Conservation (phyloP, 92 coral and sea anemone genomes). For the Zoanthus solanderi region DNA sequence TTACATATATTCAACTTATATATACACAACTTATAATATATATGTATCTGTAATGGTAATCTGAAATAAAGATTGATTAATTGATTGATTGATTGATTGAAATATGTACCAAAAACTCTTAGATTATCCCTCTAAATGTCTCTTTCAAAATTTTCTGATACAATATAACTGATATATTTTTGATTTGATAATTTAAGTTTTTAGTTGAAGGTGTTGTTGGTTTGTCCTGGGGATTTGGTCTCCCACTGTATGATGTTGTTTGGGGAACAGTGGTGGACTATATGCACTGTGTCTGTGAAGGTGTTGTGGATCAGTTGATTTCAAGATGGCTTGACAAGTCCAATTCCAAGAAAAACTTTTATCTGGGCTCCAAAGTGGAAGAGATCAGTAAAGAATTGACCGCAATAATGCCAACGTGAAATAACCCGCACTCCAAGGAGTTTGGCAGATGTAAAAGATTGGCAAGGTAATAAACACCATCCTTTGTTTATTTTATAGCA, state of each 20-base stretch:
- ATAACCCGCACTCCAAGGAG: conserved; percentile 27
- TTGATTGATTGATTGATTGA: no score
- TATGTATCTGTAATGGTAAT: no score
- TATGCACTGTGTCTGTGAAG: conserved; percentile 44
- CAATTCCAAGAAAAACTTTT: neutral
- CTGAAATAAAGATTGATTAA: no score
- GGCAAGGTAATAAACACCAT: conserved; percentile 23
- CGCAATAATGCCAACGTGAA: conserved; percentile 4
- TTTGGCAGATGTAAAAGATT: neutral
- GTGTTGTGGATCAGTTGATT: conserved; percentile 13
- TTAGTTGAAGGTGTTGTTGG: conserved; percentile 52
- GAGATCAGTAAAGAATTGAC: conserved; percentile 31
- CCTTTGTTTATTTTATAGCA: neutral
- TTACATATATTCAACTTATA: no score
- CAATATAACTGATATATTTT: neutral
- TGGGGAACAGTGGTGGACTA: conserved; percentile 29
- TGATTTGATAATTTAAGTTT: conserved; percentile 4
- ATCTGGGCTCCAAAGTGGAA: conserved; percentile 1
- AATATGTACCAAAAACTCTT: neutral
- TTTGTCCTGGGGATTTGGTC: conserved; percentile 54
- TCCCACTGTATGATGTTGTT: conserved; percentile 25
- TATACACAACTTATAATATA: no score
- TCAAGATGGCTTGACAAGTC: conserved; percentile 31
- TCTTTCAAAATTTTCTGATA: neutral
- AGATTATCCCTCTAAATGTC: neutral